Base-by-base conservation (phyloP, 2,113 vertebrate species). In the Thinocorus orbignyianus region DNA sequence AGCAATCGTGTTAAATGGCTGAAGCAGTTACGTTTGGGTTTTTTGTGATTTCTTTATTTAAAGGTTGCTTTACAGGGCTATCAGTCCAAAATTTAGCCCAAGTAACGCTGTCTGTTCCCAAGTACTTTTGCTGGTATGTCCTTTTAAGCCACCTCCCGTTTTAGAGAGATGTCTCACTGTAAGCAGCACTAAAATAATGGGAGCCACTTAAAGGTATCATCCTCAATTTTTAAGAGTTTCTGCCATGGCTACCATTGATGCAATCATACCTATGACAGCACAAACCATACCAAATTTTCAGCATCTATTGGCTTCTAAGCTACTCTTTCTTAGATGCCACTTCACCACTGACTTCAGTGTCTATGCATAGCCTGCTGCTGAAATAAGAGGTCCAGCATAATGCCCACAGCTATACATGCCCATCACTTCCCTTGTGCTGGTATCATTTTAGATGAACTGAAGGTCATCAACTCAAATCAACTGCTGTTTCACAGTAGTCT, bases 1-100 rank as follows among this genome's bases (percentile, higher is more conserved):
- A 90, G 37, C 24, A 51, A 95, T 78, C 3, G 2, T 13, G 31
- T 83, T 71, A 88, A 94, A 88, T 11, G 51, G 57, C 17, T 86
- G 76, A 88, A 83, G 65, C 51, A 90, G 55, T 87, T 89, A 83
- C 0, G 13, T 61, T 58, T 54, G 35, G 26, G 0, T 1, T 7
- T 60, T 73, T 25, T 44, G 52, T 46, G 37, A 18, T 57, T 49
- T 61, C 1, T 41, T 73, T 71, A 84, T 81, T 51, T 30, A 17
- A 78, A 86, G n/a, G 37, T 7, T 83, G 37, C 49, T 88, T 92
- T 83, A 65, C 60, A 71, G 37, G 33, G 33, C 31, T 70, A 87
- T 54, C 86, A 73, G 68, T 20, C 64, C 48, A 90, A 94, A 96
- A 93, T 81, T 68, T 54, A 92, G 72, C 68, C 88, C 42, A 90